Conservation (phyloP, 2,888 invertebrate genomes). For the Athetis lepigone region DNA sequence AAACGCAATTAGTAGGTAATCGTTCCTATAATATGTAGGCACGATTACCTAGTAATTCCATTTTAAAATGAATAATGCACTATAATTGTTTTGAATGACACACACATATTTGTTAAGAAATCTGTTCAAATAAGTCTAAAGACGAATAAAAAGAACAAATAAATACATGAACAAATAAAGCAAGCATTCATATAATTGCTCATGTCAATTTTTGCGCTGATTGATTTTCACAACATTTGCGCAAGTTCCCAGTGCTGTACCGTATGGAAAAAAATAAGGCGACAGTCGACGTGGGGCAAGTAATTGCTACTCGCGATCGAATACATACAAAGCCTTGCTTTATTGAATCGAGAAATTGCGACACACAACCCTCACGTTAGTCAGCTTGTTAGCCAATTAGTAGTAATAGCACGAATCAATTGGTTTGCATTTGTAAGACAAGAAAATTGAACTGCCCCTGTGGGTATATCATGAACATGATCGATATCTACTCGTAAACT, state of each 20-base stretch:
- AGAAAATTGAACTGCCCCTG: slow-evolving; percentile 67
- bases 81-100: slow-evolving; percentile 12
- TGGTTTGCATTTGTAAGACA: slow-evolving; percentile 73
- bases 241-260: slow-evolving; percentile 80
- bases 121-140: slow-evolving; percentile 40
- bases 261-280: slow-evolving; percentile 68
- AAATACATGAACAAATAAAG: slow-evolving; percentile 22
- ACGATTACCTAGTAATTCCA: too few species aligned
- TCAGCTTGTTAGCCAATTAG: slow-evolving; percentile 78
- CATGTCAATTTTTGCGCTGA: slow-evolving; percentile 68
- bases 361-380: slow-evolving; percentile 74
- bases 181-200: slow-evolving; percentile 36
- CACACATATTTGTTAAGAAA: slow-evolving; percentile 20
- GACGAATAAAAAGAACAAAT: slow-evolving; percentile 26
- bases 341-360: slow-evolving; percentile 87
- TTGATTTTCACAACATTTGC: slow-evolving; percentile 85
- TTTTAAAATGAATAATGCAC: background rate
- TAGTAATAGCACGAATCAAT: slow-evolving; percentile 76
- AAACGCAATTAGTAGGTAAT: background rate
- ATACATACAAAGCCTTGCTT: slow-evolving; percentile 77
- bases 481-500: slow-evolving; percentile 67
- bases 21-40: too few species aligned
- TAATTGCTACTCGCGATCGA: slow-evolving; percentile 78
- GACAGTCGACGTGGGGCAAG: slow-evolving; percentile 65
- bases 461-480: slow-evolving; percentile 59